These are phyloP conservation scores for Hydropotes inermis DNA, from an alignment of 2,113 vertebrate genomes.

Conservation along the genomic window DNA sequence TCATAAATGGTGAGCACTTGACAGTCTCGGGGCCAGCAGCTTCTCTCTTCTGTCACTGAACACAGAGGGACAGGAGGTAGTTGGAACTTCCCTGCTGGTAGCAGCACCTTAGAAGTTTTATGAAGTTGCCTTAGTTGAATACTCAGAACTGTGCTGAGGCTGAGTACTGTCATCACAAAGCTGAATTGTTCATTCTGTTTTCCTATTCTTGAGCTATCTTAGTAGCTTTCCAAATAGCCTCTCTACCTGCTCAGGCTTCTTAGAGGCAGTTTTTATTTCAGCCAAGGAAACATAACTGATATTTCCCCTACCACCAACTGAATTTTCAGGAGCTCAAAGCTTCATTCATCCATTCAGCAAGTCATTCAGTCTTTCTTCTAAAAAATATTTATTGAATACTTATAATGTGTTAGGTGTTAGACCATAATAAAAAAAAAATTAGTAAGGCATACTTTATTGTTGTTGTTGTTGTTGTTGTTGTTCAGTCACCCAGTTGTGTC, in stretches of 20 bases:
- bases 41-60: background rate
- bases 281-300: background rate
- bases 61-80: background rate
- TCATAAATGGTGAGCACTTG: rapidly evolving
- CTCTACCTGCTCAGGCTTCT: background rate
- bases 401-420: background rate
- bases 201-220: background rate
- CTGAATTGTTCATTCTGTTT: background rate
- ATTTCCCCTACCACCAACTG: background rate
- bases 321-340: background rate
- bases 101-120: background rate
- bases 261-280: background rate
- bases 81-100: background rate
- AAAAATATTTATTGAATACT: background rate
- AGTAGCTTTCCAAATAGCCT: background rate
- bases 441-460: background rate
- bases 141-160: background rate
- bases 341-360: background rate
- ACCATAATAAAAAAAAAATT: background rate
- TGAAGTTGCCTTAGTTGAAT: background rate
- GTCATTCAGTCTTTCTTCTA: background rate
- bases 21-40: background rate
- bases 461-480: background rate
- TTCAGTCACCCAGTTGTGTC: background rate
- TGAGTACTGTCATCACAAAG: background rate